Evolutionary conservation across 1,140 invertebrate genomes (phyloP), one percentile per base, ranked within the genome.

Genomic region (Eumaeus atala): DNA sequence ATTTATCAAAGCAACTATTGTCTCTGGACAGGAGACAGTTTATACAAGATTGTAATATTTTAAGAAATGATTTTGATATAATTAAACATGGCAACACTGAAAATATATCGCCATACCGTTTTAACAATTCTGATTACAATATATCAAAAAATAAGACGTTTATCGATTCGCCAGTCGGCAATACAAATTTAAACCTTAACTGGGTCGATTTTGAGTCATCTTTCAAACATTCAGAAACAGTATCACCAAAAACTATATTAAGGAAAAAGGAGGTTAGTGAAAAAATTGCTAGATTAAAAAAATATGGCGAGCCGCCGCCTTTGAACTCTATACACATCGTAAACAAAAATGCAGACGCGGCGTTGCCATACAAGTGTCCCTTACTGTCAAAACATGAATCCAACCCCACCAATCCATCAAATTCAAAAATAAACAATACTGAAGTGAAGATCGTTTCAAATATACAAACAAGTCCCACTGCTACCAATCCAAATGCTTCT

Each of bases 291-390:
- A 80, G 67, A 68, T 57, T 87, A 57, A 77, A 77, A 76, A 77
- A 74, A 64, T 87, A 87, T 33, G 85, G 84, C 0, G 87, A 88
- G 67, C 83, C 87, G 9, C 85, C 87, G 1, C 77, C 78, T 11
- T 66, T 87, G 18, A 73, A 69, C 44, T 59, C 72, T 6, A 74
- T 88, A 34, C 67, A 79, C 47, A 74, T 88, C 8, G 74, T 77
- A 38, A 82, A 85, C 54, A 79, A 69, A 62, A 74, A 68, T 14
- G 78, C 59, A 61, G 67, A 68, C n/a, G 71, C 72, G 36, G 66
- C 53, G 8, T 78, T 59, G 52, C 67, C 70, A 16, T 84, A 66
- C 54, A 85, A 71, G 67, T 79, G 70, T 62, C 83, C 83, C 2
- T 67, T 84, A n/a, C 48, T 60, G 28, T 57, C 56, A 28, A 65